Evolutionary conservation across 2,113 vertebrate genomes (phyloP).

Genomic region (Balaeniceps rex): DNA sequence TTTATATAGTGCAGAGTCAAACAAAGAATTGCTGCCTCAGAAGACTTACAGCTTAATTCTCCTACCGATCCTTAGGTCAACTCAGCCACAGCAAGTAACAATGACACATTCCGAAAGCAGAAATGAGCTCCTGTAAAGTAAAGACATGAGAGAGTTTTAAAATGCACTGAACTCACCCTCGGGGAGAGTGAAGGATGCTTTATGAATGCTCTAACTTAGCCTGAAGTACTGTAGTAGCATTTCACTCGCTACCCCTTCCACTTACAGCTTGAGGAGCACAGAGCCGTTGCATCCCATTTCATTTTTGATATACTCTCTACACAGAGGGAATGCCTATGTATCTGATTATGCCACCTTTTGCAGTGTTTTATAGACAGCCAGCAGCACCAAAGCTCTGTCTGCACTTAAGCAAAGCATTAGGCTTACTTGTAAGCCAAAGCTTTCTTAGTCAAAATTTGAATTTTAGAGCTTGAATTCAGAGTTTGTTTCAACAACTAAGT

Average conservation of each 20-base stretch:
- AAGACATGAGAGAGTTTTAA: not conserved
- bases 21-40: not conserved
- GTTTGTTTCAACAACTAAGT: not conserved
- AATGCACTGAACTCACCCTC: not conserved
- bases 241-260: not conserved
- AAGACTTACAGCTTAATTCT: slow-evolving; percentile 30
- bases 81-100: not conserved
- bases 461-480: not conserved
- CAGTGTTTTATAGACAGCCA: not conserved
- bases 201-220: not conserved
- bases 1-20: not conserved
- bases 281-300: not conserved
- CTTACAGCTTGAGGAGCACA: not conserved
- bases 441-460: not conserved
- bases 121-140: not conserved
- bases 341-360: not conserved
- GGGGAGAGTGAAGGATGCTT: not conserved
- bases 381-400: not conserved
- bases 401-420: not conserved
- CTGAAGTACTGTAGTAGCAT: not conserved
- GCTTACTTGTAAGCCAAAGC: not conserved
- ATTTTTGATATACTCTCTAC: not conserved
- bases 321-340: not conserved
- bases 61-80: not conserved
- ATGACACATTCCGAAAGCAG: not conserved